Base-by-base conservation (phyloP, 2,888 invertebrate species). In the Brachyptera putata region DNA sequence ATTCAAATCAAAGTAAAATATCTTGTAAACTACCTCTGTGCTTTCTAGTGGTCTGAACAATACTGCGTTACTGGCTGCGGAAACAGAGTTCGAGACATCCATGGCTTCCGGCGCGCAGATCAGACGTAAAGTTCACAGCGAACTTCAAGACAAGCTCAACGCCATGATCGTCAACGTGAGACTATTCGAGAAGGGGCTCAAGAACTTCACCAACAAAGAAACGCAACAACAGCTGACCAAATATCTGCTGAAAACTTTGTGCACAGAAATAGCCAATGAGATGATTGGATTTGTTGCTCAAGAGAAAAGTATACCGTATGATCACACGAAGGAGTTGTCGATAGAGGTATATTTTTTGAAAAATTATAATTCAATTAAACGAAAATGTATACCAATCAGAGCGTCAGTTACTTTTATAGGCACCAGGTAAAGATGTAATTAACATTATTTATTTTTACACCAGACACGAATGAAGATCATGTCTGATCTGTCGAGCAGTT, bases 241-340 rank as follows among this genome's bases (percentile, higher is more conserved):
- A 73, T 93, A 95, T 76, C 77, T 96, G 43, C 74, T 95, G 26
- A 92, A 91, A 75, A 85, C 91, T 0, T 76, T 92, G 48, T 91
- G 92, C 48, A 82, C 87, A 25, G 95, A 96, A 70, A 82, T 93
- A 60, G 80, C 87, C 14, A 87, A 87, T 61, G 86, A 90, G 68
- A 80, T 94, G 56, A 82, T 91, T 63, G 82, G 84, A 68, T 89
- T 92, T 74, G 81, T 90, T 56, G 87, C 90, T 0, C 83, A 83
- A 66, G 91, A 91, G 72, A 85, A 84, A 67, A 77, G 13, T 84
- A 66, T 61, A 26, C 66, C 59, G 49, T 57, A 64, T 68, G 69
- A 69, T 62, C 63, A 64, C 62, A 53, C 70, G 63, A 68, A 72
- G 43, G 69, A 69, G 50, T 61, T 74, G 14, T 71, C 72, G 1